These are phyloP conservation scores for Thryonomys swinderianus DNA, from an alignment of 2,113 vertebrate species.

Conservation along the genomic window DNA sequence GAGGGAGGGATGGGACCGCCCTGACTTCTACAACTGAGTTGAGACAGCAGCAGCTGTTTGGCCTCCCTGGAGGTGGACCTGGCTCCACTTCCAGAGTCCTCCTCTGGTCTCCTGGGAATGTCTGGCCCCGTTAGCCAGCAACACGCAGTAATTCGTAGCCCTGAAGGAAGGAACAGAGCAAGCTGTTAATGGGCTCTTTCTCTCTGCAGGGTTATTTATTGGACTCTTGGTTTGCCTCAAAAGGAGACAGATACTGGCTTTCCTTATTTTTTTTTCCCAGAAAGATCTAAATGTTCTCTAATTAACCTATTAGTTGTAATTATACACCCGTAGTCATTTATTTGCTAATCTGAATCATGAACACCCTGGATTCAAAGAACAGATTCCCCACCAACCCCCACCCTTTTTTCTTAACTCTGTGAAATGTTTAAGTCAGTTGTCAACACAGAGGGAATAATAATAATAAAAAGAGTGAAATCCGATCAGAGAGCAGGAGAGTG, in stretches of 20 bases:
- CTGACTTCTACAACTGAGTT: too few relatives aligned
- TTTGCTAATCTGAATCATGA: conserved; percentile 80
- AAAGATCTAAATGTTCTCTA: conserved; percentile 82
- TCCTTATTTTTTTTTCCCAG: conserved; percentile 63
- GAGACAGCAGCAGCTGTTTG: not conserved
- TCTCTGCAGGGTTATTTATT: not conserved
- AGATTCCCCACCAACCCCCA: not conserved
- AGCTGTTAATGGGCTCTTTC: not conserved
- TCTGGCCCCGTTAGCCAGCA: not conserved
- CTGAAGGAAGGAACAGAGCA: not conserved
- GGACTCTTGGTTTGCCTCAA: conserved; percentile 27
- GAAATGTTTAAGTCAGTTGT: conserved; percentile 86
- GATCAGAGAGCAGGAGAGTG: conserved; percentile 85
- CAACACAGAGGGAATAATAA: conserved; percentile 83
- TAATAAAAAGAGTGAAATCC: conserved; percentile 77
- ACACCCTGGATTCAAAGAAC: conserved; percentile 73
- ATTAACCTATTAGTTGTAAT: conserved; percentile 85
- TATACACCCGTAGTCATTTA: conserved; percentile 68
- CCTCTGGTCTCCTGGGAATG: not conserved
- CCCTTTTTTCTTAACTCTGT: not conserved
- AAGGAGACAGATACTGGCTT: conserved; percentile 56
- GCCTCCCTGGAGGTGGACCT: not conserved
- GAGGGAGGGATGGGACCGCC: rapidly evolving
- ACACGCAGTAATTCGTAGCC: not conserved
- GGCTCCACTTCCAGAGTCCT: not conserved